These are phyloP conservation scores for Papilio aristodemus DNA, from an alignment of 1,140 invertebrate species.

Conservation along the genomic window DNA sequence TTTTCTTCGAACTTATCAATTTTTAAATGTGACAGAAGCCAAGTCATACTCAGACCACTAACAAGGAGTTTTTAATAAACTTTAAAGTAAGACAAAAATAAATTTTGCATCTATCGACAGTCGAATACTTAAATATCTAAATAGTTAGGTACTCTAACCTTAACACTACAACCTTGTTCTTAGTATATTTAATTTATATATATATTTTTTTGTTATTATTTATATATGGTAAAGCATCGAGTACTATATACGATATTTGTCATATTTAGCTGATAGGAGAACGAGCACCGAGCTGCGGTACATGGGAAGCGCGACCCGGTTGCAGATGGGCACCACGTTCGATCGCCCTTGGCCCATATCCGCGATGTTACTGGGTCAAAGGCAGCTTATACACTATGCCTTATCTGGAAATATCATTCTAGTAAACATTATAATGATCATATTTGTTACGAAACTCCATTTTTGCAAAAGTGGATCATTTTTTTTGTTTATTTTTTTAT, in stretches of 20 bases:
- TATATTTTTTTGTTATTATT: too few relatives aligned
- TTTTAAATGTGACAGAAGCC: neutral
- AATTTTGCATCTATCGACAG: too few relatives aligned
- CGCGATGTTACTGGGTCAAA: constrained; percentile 47
- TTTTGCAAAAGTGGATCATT: neutral
- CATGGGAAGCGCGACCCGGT: constrained; percentile 18
- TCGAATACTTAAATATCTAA: too few relatives aligned
- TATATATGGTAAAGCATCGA: neutral
- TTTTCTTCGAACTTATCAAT: constrained; percentile 8
- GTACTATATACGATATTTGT: neutral
- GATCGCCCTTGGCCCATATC: constrained; percentile 56
- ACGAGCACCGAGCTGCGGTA: neutral
- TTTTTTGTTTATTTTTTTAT: too few relatives aligned
- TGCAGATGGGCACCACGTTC: constrained; percentile 36
- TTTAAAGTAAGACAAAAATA: too few relatives aligned
- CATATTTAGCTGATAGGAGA: constrained; percentile 15
- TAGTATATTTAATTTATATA: too few relatives aligned
- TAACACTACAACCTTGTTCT: too few relatives aligned
- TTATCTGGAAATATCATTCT: constrained; percentile 6
- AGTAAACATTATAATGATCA: neutral
- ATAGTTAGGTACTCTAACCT: too few relatives aligned
- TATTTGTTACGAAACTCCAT: neutral
- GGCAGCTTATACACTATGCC: constrained; percentile 35
- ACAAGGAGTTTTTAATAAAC: too few relatives aligned
- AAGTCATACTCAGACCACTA: neutral